Evolutionary conservation across 2,113 vertebrate species (phyloP).

Genomic region (Anoplopoma fimbria): DNA sequence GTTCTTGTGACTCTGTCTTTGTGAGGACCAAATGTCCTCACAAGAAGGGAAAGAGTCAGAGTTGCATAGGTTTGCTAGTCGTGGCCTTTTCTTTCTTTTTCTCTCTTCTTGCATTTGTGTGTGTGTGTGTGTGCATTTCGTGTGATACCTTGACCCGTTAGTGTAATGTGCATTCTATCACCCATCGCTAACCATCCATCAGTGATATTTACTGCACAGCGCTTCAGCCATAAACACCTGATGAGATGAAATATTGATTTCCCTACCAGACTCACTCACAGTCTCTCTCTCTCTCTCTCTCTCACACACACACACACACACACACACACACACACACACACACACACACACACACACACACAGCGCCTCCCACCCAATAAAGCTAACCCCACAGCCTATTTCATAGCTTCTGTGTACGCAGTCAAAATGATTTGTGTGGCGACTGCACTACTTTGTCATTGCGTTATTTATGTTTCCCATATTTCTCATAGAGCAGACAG

Average conservation of each 20-base stretch:
- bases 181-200: constrained; percentile 57
- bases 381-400: constrained; percentile 30
- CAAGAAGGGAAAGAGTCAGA: not conserved
- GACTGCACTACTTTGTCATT: not conserved
- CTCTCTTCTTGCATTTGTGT: not conserved
- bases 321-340: not conserved
- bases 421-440: constrained; percentile 38
- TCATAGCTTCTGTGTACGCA: constrained; percentile 29
- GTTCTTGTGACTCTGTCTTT: not conserved
- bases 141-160: constrained; percentile 27
- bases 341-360: not conserved
- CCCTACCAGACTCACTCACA: constrained; percentile 6
- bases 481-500: constrained; percentile 7
- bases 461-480: constrained; percentile 9
- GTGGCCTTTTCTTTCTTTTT: not conserved
- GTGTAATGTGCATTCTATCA: constrained; percentile 26
- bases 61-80: not conserved
- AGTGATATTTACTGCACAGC: constrained; percentile 52
- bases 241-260: constrained; percentile 77
- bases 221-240: constrained; percentile 64
- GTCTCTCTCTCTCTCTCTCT: not conserved
- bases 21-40: constrained; percentile 25
- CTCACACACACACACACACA: not conserved
- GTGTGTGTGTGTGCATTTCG: constrained; percentile 20
- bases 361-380: constrained; percentile 20